A percentile compares a stretch with the other conserved stretches of the same genome.
Evolutionary conservation across 2,113 vertebrate species (phyloP).

Genomic region (Aegotheles bennettii): DNA sequence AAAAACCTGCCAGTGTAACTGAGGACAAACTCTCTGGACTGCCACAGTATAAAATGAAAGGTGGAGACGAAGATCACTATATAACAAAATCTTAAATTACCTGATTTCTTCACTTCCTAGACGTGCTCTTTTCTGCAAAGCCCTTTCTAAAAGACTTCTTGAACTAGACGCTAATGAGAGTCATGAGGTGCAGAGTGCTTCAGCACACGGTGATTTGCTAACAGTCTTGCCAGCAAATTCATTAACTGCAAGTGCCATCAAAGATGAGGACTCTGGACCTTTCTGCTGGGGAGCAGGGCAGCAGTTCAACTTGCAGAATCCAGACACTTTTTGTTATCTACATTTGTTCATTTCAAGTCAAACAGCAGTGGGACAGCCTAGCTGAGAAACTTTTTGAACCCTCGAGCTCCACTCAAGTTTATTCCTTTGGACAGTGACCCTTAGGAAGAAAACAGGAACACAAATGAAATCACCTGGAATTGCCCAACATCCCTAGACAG

Average conservation of each 20-base stretch:
- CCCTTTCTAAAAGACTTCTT: not conserved
- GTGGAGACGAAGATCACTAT: not conserved
- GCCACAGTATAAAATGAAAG: not conserved
- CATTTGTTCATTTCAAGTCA: not conserved
- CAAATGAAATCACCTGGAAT: not conserved
- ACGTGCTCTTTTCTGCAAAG: not conserved
- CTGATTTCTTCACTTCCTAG: not conserved
- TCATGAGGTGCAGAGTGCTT: not conserved
- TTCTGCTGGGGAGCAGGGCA: not conserved
- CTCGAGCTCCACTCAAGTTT: not conserved
- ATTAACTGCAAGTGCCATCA: not conserved
- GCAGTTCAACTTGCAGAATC: not conserved
- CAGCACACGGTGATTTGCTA: not conserved
- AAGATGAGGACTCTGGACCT: not conserved
- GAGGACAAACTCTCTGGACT: not conserved
- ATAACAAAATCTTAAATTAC: not conserved
- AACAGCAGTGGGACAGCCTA: not conserved
- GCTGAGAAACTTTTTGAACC: not conserved
- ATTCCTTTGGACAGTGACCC: not conserved
- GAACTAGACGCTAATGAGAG: not conserved
- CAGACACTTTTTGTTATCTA: not conserved
- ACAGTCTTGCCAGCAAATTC: not conserved
- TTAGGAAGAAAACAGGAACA: not conserved
- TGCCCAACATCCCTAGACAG: not conserved
- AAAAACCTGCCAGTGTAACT: not conserved